Percentiles rank a stretch among this genome's conserved stretches.
phyloP scores from a whole-genome alignment of 2,113 vertebrate genomes.

The Osmerus mordax region DNA sequence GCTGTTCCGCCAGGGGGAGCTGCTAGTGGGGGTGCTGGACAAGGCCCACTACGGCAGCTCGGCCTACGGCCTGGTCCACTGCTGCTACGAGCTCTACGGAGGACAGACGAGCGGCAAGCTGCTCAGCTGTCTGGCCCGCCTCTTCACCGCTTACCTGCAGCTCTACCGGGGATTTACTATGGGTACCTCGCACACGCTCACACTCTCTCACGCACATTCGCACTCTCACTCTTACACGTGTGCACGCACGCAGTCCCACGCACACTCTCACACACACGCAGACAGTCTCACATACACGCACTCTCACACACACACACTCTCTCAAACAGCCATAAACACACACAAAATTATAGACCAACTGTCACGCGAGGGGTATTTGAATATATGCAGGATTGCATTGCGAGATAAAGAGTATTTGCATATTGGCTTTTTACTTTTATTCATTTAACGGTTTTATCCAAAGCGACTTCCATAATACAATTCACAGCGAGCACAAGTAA shows the following conservation, averaged over 20 bases:
- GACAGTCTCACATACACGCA: not conserved
- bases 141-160: slow-evolving; percentile 95
- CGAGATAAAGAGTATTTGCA: too few species aligned
- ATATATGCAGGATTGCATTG: too few species aligned
- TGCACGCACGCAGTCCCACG: not conserved
- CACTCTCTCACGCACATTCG: not conserved
- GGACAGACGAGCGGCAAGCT: slow-evolving; percentile 87
- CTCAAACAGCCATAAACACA: too few species aligned
- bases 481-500: too few species aligned
- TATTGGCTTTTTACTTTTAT: too few species aligned
- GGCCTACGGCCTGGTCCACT: slow-evolving; percentile 92
- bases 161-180: slow-evolving; percentile 94
- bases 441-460: too few species aligned
- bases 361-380: too few species aligned
- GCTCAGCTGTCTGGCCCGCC: slow-evolving; percentile 89
- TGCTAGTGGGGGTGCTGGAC: slow-evolving; percentile 91
- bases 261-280: not conserved
- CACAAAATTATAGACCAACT: too few species aligned
- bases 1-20: slow-evolving; percentile 84
- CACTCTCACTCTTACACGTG: not conserved
- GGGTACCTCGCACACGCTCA: slow-evolving; percentile 66
- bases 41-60: slow-evolving; percentile 98
- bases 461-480: too few species aligned
- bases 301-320: not conserved
- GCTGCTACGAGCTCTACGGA: slow-evolving; percentile 94